Conservation (phyloP, 1,140 invertebrate species). For the Chironomus tepperi region DNA sequence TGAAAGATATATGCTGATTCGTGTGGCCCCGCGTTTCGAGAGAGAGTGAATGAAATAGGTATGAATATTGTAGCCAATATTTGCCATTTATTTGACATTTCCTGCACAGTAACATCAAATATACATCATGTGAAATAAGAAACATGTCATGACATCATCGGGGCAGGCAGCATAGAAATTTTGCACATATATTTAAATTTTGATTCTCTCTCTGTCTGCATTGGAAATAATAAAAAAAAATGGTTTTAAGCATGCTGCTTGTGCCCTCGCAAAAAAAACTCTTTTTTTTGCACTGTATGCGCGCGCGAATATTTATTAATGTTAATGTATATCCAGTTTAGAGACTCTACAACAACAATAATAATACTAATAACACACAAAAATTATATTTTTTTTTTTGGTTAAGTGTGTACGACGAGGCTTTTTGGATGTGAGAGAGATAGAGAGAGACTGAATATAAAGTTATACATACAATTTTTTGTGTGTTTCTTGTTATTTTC, state of each 20-base stretch:
- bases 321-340: conserved; percentile 7
- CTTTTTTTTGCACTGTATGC: conserved; percentile 2
- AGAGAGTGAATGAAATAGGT: background rate
- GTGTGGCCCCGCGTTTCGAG: background rate
- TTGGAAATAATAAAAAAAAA: background rate
- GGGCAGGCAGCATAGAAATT: background rate
- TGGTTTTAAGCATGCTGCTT: background rate
- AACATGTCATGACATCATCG: background rate
- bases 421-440: conserved; percentile 4
- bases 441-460: background rate
- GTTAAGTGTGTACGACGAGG: conserved; percentile 9
- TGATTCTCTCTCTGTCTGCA: no score
- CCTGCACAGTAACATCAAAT: background rate
- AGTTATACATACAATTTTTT: conserved; percentile 11
- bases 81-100: conserved; percentile 3
- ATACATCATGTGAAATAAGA: background rate
- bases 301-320: background rate
- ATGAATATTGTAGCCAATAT: background rate
- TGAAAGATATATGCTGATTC: background rate
- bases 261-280: background rate
- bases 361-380: conserved; percentile 9
- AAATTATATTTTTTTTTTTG: background rate
- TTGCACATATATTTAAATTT: background rate
- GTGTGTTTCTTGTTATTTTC: conserved; percentile 23
- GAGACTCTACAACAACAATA: background rate